Base-by-base conservation (phyloP, 2,113 vertebrate species). In the Pardalotus punctatus region DNA sequence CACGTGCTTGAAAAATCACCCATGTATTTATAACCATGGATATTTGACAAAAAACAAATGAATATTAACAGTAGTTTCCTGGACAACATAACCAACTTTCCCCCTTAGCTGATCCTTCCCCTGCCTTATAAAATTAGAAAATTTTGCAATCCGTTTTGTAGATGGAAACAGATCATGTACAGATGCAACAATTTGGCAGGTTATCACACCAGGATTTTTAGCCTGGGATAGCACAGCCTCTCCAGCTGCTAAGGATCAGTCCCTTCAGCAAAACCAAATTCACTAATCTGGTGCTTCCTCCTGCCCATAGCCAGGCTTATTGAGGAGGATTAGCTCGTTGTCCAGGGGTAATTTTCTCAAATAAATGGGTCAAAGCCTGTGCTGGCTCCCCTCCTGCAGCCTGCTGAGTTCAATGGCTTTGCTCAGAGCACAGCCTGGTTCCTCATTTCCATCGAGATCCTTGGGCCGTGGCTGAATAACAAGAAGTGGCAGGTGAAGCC, bases 321-420 rank as follows among this genome's bases (percentile, higher is more conserved):
- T 95, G 93, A 85, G 85, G 82, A 92, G 93, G 92, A 95, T 96
- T 96, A 96, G 38, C 82, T 90, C 12, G 19, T 93, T 88, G 93
- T 91, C 93, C 92, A 90, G 94, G 85, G 94, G 85, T 97, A 96
- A 95, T 96, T 96, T 95, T 96, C 96, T 94, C 88, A 82, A 88
- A 94, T 90, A 96, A 95, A 80, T 96, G 94, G 95, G 96, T 95
- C 89, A 93, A 82, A 96, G 91, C 85, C 84, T 76, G 81, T 69
- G 42, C 81, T 96, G 95, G 94, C 96, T 97, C 53, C 73, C 33
- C 87, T 97, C 94, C 95, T 91, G 94, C 91, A 93, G 87, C 90
- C 93, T 38, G 87, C 94, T 95, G 95, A 65, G 96, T 88, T 96
- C 82, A 81, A 13, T 71, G 90, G 85, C 93, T 94, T 71, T 83